Conservation (phyloP, 2,888 invertebrate genomes). For the Trichopoda pennipes region DNA sequence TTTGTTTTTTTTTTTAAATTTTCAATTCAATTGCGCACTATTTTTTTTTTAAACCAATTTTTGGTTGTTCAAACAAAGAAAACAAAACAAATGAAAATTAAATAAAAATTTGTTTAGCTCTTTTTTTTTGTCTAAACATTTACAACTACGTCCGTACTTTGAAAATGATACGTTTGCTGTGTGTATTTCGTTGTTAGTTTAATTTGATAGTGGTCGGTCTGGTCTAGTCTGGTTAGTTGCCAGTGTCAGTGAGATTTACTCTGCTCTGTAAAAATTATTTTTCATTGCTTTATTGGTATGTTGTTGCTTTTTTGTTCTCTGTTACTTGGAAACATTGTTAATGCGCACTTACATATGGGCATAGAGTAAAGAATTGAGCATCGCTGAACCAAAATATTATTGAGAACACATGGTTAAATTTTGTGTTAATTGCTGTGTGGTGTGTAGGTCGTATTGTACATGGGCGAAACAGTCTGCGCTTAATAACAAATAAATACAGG, state of each 20-base stretch:
- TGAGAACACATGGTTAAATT: slow-evolving; percentile 66
- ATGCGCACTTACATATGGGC: slow-evolving; percentile 56
- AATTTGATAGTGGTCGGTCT: slow-evolving; percentile 61
- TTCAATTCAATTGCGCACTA: slow-evolving; percentile 65
- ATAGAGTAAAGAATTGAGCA: slow-evolving; percentile 55
- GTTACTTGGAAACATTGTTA: slow-evolving; percentile 49
- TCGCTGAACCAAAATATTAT: slow-evolving; percentile 59
- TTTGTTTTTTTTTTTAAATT: slow-evolving; percentile 18
- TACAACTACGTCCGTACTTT: slow-evolving; percentile 63
- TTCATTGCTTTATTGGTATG: slow-evolving; percentile 22
- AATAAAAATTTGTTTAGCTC: slow-evolving; percentile 40
- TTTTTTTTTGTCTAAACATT: slow-evolving; percentile 42
- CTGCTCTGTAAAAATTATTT: background rate
- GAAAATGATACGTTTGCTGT: slow-evolving; percentile 63
- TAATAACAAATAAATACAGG: background rate
- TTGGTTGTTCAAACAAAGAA: slow-evolving; percentile 61
- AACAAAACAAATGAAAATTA: slow-evolving; percentile 57
- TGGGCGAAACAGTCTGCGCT: slow-evolving; percentile 2
- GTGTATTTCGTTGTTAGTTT: slow-evolving; percentile 66
- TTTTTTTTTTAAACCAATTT: slow-evolving; percentile 44
- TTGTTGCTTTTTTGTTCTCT: slow-evolving; percentile 25
- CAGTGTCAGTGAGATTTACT: slow-evolving; percentile 53
- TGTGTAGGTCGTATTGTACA: slow-evolving; percentile 69
- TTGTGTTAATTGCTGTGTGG: slow-evolving; percentile 49
- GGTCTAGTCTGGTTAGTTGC: slow-evolving; percentile 48